Evolutionary conservation across 92 coral and sea anemone genomes (phyloP).

Genomic region (Parazoanthus atlanticus): DNA sequence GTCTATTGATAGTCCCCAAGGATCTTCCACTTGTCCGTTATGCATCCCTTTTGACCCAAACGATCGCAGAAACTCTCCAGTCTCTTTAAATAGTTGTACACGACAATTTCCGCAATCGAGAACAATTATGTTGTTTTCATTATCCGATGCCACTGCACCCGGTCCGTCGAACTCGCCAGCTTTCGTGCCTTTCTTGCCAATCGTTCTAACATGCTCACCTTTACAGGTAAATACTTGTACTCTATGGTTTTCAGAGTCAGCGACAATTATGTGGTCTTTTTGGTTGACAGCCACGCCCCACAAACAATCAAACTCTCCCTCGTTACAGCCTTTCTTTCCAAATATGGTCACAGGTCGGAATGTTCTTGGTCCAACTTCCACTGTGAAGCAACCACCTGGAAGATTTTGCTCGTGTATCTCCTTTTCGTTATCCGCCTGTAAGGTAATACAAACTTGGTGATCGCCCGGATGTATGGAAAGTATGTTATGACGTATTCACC

Average conservation of each 20-base stretch:
- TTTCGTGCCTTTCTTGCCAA: background rate
- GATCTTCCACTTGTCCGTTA: constrained; percentile 26
- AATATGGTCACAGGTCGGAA: too few relatives aligned
- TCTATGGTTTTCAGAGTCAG: background rate
- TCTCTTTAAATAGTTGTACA: background rate
- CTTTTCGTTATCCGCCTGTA: too few relatives aligned
- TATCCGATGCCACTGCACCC: background rate
- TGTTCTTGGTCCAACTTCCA: too few relatives aligned
- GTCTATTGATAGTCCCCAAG: background rate
- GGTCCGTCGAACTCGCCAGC: background rate
- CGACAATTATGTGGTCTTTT: background rate
- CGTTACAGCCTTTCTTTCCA: too few relatives aligned
- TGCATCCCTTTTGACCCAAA: background rate
- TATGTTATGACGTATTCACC: too few relatives aligned
- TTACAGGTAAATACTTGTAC: background rate
- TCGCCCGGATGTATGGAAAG: too few relatives aligned
- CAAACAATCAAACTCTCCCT: too few relatives aligned
- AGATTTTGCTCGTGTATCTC: too few relatives aligned
- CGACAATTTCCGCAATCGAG: background rate
- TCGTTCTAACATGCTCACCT: background rate
- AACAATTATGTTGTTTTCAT: background rate
- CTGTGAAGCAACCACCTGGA: too few relatives aligned
- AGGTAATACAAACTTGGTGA: too few relatives aligned
- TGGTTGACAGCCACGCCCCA: background rate
- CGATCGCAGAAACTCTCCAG: constrained; percentile 39